Evolutionary conservation across 2,888 invertebrate species (phyloP), one percentile per base, ranked within the genome.

Genomic region (Sminthurinus aureus): DNA sequence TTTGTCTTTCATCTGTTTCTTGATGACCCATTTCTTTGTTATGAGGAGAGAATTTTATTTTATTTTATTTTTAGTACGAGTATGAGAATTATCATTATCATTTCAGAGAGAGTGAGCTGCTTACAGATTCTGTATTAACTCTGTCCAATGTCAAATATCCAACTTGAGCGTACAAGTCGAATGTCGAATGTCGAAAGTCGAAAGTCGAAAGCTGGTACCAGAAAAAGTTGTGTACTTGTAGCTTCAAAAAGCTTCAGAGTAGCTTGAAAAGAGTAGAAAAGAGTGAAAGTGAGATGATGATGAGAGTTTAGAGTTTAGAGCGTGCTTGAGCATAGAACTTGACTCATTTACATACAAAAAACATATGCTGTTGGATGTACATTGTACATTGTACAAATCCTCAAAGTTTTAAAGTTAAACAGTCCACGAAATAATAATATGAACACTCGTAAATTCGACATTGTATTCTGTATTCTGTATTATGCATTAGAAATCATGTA

Each of bases 271-370:
- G 20, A 69, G 69, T 20, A 20, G 0, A 20, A 22, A 69, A 22
- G 71, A 26, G 15, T 4, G 71, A 26, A 26, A 71, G 71, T 12
- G 71, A 71, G 26, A 26, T 38, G 1, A 38, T 38, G 26, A 71
- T 24, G 20, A 20, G 66, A 15, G 15, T 58, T 58, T n/a, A n/a
- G n/a, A n/a, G n/a, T n/a, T n/a, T 67, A n/a, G n/a, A 22, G 20
- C 80, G 71, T 80, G 80, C 80, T 80, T 24, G 0, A 69, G 80
- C 80, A 80, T 80, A 71, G 71, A 50, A 71, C 71, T 80, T 51
- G 71, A 52, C 24, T 80, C 71, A 80, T 80, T 80, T 71, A 15
- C 50, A 11, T n/a, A n/a, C n/a, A n/a, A n/a, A n/a, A n/a, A n/a
- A n/a, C n/a, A n/a, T n/a, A n/a, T n/a, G n/a, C n/a, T n/a, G n/a